phyloP scores from a whole-genome alignment of 1,140 invertebrate genomes.

The Drosophila nikananu region DNA sequence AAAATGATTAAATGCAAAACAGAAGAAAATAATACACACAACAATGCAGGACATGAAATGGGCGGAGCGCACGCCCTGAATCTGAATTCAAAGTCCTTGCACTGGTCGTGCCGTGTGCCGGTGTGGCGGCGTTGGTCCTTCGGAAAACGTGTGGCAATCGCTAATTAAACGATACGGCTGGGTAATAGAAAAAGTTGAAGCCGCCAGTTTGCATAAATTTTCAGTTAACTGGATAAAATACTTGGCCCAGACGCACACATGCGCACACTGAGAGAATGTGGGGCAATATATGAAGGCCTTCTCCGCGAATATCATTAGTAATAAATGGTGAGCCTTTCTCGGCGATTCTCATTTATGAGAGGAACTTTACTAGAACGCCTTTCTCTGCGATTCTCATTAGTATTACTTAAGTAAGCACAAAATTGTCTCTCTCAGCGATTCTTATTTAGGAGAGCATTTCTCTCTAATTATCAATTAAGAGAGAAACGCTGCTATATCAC shows the following conservation, averaged over 20 bases:
- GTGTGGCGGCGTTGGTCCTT: not conserved
- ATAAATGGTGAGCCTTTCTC: not conserved
- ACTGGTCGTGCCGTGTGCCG: not conserved
- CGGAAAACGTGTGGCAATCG: slow-evolving; percentile 46
- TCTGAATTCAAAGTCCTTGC: slow-evolving; percentile 1
- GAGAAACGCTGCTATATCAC: too few species aligned
- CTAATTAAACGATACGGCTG: slow-evolving; percentile 76
- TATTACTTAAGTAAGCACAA: not conserved
- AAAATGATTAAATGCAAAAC: slow-evolving; percentile 79
- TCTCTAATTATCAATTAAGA: too few species aligned
- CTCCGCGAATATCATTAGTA: not conserved
- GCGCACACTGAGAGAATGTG: slow-evolving; percentile 21
- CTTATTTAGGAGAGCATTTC: not conserved
- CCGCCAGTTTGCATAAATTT: slow-evolving; percentile 69
- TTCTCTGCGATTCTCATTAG: not conserved
- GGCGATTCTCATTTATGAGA: not conserved
- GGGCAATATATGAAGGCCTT: not conserved
- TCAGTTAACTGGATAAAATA: slow-evolving; percentile 52
- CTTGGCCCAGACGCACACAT: slow-evolving; percentile 20
- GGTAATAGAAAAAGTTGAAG: slow-evolving; percentile 69
- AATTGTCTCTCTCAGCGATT: not conserved
- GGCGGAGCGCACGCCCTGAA: slow-evolving; percentile 42
- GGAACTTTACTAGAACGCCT: not conserved
- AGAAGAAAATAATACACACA: slow-evolving; percentile 41
- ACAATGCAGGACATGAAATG: slow-evolving; percentile 52